These are phyloP conservation scores for Pandemis corylana DNA, from an alignment of 2,888 invertebrate genomes.

Conservation along the genomic window DNA sequence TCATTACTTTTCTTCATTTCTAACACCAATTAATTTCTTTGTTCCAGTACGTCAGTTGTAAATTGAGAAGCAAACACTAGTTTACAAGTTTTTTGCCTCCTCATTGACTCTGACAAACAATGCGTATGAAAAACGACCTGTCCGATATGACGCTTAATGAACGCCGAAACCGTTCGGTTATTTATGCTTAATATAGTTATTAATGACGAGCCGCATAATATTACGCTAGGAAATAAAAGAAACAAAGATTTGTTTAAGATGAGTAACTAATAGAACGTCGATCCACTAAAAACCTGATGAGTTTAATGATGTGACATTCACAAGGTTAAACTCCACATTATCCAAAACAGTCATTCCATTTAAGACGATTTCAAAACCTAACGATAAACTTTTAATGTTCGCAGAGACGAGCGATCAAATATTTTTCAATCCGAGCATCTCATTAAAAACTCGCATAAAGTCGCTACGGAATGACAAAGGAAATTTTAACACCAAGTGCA, in stretches of 20 bases:
- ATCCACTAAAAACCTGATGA: slow-evolving; percentile 33
- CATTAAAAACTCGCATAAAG: slow-evolving; percentile 79
- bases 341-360: slow-evolving; percentile 32
- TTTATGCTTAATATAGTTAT: slow-evolving; percentile 73
- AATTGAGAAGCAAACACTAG: slow-evolving; percentile 84
- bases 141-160: slow-evolving; percentile 75
- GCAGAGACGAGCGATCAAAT: slow-evolving; percentile 58
- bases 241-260: slow-evolving; percentile 39
- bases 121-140: slow-evolving; percentile 75
- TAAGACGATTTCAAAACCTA: slow-evolving; percentile 51
- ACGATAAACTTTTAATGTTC: slow-evolving; percentile 56
- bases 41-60: slow-evolving; percentile 79
- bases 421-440: slow-evolving; percentile 71
- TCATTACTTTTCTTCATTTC: slow-evolving; percentile 79
- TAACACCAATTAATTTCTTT: slow-evolving; percentile 83
- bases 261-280: slow-evolving; percentile 15
- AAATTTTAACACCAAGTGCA: slow-evolving; percentile 57
- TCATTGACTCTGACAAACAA: slow-evolving; percentile 70
- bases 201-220: slow-evolving; percentile 46
- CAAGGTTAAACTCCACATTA: slow-evolving; percentile 22
- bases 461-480: slow-evolving; percentile 70
- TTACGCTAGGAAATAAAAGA: slow-evolving; percentile 37
- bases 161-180: slow-evolving; percentile 68
- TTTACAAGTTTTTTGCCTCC: slow-evolving; percentile 59
- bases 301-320: slow-evolving; percentile 39